Evolutionary conservation across 2,113 vertebrate species (phyloP).

Genomic region (Eulemur rufifrons): DNA sequence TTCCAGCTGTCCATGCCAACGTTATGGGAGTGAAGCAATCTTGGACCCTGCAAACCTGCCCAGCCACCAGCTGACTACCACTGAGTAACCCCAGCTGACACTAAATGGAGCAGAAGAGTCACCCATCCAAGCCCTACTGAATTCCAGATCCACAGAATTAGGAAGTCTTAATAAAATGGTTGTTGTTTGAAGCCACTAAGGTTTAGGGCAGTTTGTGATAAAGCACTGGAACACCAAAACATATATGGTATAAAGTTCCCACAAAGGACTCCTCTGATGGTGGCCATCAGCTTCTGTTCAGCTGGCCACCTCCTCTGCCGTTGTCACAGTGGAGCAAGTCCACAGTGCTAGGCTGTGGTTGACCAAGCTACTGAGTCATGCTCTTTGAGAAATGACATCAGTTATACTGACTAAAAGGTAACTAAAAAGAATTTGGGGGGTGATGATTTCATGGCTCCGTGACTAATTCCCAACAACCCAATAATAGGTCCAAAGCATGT

Average conservation of each 20-base stretch:
- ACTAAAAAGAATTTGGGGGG: not conserved
- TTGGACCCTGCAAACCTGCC: not conserved
- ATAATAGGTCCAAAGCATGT: constrained; percentile 24
- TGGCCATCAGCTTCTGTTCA: not conserved
- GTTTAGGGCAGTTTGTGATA: constrained; percentile 1
- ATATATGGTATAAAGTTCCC: not conserved
- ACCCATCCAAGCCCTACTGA: not conserved
- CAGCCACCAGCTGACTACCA: not conserved
- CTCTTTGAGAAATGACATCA: constrained; percentile 30
- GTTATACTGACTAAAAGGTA: not conserved
- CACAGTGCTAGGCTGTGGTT: not conserved
- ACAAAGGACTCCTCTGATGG: not conserved
- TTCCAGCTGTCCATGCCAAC: not conserved
- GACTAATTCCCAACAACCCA: constrained; percentile 35
- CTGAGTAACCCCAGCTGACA: not conserved
- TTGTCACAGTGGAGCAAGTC: not conserved
- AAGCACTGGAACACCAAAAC: not conserved
- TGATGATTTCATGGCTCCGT: constrained; percentile 51
- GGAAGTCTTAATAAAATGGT: not conserved
- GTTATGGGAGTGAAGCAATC: not conserved
- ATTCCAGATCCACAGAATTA: not conserved
- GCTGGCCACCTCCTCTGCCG: not conserved
- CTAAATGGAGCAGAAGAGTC: not conserved
- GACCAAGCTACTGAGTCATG: not conserved
- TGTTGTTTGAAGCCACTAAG: not conserved